Evolutionary conservation across 2,888 invertebrate genomes (phyloP).

Genomic region (Geotrupes spiniger): DNA sequence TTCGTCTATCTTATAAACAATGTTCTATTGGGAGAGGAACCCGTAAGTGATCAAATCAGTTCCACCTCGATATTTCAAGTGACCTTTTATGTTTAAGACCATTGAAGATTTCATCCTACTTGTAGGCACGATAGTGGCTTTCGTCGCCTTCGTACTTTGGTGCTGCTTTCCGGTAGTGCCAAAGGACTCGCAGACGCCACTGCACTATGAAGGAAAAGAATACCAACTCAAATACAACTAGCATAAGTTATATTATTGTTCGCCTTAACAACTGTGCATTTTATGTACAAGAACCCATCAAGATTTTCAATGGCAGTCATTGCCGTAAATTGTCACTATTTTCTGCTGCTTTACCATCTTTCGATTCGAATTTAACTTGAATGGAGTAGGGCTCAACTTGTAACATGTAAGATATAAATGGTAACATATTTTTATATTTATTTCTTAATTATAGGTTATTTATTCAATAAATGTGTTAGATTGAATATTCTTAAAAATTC

Average conservation of each 20-base stretch:
- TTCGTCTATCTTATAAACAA: constrained; percentile 60
- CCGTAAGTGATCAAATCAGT: constrained; percentile 49
- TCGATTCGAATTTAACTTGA: too few species aligned
- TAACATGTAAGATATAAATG: too few species aligned
- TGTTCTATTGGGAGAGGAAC: constrained; percentile 59
- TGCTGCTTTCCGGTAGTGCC: constrained; percentile 59
- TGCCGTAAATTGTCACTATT: too few species aligned
- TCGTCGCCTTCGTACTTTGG: constrained; percentile 62
- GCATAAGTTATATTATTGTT: constrained; percentile 36
- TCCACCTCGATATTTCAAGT: neutral
- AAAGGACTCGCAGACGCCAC: constrained; percentile 40
- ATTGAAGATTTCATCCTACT: constrained; percentile 62
- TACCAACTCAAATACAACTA: constrained; percentile 42
- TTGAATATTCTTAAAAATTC: too few species aligned
- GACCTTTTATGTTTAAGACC: too few species aligned
- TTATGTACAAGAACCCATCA: too few species aligned
- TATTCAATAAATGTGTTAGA: too few species aligned
- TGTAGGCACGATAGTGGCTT: constrained; percentile 61
- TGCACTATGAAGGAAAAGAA: constrained; percentile 43
- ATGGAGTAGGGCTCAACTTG: too few species aligned
- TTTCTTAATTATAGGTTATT: too few species aligned
- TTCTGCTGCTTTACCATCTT: too few species aligned
- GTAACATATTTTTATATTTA: too few species aligned
- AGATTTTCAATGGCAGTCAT: too few species aligned
- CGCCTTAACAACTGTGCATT: constrained; percentile 29